Evolutionary conservation across 1,140 invertebrate species (phyloP).

Genomic region (Muscidifurax raptorellus): DNA sequence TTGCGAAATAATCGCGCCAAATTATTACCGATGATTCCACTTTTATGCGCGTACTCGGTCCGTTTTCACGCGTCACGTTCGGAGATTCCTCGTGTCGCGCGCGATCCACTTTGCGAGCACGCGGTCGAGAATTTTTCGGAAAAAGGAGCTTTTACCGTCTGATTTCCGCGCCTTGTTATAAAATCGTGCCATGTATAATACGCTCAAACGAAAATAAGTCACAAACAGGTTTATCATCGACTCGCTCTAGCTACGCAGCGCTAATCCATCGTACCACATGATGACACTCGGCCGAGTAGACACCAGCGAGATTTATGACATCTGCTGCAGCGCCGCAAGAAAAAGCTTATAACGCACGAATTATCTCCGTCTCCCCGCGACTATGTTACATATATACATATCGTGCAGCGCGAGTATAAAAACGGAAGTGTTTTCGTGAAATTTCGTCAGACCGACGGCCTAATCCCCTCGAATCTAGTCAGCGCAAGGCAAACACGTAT

Average conservation of each 20-base stretch:
- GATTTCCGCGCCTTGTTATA: too few species aligned
- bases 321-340: neutral
- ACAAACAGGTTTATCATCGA: neutral
- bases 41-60: neutral
- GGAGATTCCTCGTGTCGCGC: neutral
- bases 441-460: constrained; percentile 20
- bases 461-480: constrained; percentile 27
- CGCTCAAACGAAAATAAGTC: too few species aligned
- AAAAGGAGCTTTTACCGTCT: too few species aligned
- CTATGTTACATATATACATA: neutral
- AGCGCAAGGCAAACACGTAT: constrained; percentile 4
- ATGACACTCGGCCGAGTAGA: neutral
- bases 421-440: constrained; percentile 39
- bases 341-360: neutral
- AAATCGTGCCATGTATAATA: too few species aligned
- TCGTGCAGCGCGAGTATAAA: neutral
- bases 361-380: neutral
- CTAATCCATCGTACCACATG: neutral
- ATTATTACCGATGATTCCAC: constrained; percentile 23
- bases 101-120: neutral
- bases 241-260: neutral
- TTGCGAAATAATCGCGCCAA: constrained; percentile 36
- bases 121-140: too few species aligned
- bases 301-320: neutral
- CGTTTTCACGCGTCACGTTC: constrained; percentile 32